Conservation (phyloP, 1,140 invertebrate genomes). For the Sinella curviseta region DNA sequence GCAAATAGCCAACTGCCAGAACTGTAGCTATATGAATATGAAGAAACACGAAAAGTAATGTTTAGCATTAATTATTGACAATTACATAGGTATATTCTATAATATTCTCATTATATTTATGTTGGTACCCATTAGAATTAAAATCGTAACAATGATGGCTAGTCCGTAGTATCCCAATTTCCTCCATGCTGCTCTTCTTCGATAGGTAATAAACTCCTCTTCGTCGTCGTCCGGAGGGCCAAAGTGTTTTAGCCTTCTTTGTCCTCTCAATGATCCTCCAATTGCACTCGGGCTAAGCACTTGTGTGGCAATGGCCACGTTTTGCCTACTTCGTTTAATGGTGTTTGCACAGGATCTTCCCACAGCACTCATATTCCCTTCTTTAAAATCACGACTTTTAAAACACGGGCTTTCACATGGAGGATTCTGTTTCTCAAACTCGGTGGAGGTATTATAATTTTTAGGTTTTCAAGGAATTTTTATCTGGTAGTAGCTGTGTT, state of each 20-base stretch:
- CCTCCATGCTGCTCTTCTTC: constrained; percentile 15
- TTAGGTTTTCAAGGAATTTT: no score
- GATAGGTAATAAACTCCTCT: constrained; percentile 23
- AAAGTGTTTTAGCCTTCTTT: background rate
- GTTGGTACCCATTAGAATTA: constrained; percentile 45
- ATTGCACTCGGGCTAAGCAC: constrained; percentile 43
- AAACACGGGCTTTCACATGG: background rate
- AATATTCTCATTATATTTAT: background rate
- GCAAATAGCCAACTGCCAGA: constrained; percentile 43
- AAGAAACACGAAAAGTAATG: background rate
- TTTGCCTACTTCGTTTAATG: constrained; percentile 28
- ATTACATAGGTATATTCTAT: background rate
- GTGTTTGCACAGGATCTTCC: constrained; percentile 25
- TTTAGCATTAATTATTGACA: background rate
- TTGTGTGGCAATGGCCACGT: constrained; percentile 46
- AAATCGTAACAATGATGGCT: constrained; percentile 29
- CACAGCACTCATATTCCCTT: background rate
- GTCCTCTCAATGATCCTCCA: constrained; percentile 28
- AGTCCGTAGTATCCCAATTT: constrained; percentile 32
- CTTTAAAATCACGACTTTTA: background rate
- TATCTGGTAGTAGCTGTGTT: no score
- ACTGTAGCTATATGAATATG: constrained; percentile 30
- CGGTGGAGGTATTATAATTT: no score
- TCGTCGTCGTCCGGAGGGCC: constrained; percentile 25
- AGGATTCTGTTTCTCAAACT: no score